These are phyloP conservation scores for Tholera decimalis DNA, from an alignment of 2,888 invertebrate genomes.

Conservation along the genomic window DNA sequence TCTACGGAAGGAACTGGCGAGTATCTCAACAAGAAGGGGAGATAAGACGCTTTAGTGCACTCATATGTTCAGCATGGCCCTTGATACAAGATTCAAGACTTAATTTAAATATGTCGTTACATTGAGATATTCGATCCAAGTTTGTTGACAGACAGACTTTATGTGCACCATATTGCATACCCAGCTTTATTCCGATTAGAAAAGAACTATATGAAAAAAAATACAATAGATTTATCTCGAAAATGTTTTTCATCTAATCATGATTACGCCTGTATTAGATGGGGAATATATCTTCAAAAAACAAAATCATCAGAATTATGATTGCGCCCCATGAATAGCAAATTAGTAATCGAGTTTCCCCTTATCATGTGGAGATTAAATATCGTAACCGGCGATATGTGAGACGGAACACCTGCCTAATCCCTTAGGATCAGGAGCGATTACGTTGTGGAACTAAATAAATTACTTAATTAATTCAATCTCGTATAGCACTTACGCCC, in stretches of 20 bases:
- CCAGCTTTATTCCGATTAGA: constrained; percentile 30
- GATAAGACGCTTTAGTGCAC: constrained; percentile 85
- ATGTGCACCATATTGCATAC: constrained; percentile 34
- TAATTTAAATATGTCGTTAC: constrained; percentile 78
- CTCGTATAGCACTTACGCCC: constrained; percentile 50
- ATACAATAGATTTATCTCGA: not conserved
- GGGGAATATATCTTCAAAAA: too few species aligned
- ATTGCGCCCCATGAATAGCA: constrained; percentile 28
- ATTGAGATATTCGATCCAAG: constrained; percentile 70
- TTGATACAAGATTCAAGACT: constrained; percentile 76
- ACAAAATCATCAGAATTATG: constrained; percentile 19
- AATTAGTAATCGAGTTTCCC: constrained; percentile 41
- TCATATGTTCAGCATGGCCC: constrained; percentile 74
- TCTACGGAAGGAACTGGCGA: constrained; percentile 80
- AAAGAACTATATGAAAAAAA: not conserved
- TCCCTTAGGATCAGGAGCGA: constrained; percentile 44
- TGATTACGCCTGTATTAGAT: too few species aligned
- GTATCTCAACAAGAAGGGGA: constrained; percentile 85
- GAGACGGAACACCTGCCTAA: constrained; percentile 51
- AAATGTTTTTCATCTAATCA: not conserved
- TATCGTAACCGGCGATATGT: constrained; percentile 41
- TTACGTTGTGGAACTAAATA: constrained; percentile 54
- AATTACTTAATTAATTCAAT: constrained; percentile 61
- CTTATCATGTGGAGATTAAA: constrained; percentile 43
- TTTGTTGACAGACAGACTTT: constrained; percentile 53